phyloP scores from a whole-genome alignment of 2,113 vertebrate genomes.

The Aphelocoma coerulescens region DNA sequence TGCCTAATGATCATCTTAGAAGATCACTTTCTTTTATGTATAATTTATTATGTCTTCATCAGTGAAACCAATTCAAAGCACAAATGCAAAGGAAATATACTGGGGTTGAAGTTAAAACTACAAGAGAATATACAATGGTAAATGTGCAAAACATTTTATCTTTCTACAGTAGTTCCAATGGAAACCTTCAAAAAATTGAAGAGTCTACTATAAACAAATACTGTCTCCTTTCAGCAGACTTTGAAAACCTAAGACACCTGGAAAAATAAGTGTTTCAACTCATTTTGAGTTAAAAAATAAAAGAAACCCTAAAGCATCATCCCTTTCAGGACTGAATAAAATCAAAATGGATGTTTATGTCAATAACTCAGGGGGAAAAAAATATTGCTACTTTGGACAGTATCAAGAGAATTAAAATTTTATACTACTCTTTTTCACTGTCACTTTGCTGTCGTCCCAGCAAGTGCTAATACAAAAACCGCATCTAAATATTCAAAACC shows the following conservation, averaged over 20 bases:
- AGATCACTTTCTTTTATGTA: slow-evolving; percentile 19
- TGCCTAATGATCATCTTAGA: slow-evolving; percentile 12
- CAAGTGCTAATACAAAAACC: neutral
- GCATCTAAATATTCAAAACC: neutral
- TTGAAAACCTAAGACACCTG: neutral
- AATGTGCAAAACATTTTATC: neutral
- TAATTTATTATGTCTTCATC: slow-evolving; percentile 55
- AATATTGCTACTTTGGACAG: neutral
- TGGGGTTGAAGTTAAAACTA: neutral
- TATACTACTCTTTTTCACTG: neutral
- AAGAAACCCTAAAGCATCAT: neutral
- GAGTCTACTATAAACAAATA: neutral
- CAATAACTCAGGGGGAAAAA: neutral
- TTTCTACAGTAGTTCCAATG: slow-evolving; percentile 3
- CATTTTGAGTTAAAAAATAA: neutral
- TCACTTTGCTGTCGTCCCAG: neutral
- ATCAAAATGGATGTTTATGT: slow-evolving; percentile 23
- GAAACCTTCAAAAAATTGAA: neutral
- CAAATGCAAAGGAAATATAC: slow-evolving; percentile 45
- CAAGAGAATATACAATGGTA: slow-evolving; percentile 46
- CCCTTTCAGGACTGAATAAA: neutral
- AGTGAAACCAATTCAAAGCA: slow-evolving; percentile 17
- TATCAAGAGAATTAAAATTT: neutral
- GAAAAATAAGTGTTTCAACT: neutral
- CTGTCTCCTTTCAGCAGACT: neutral